Evolutionary conservation across 2,113 vertebrate genomes (phyloP), one percentile per base, ranked within the genome.

Genomic region (Percina caprodes): DNA sequence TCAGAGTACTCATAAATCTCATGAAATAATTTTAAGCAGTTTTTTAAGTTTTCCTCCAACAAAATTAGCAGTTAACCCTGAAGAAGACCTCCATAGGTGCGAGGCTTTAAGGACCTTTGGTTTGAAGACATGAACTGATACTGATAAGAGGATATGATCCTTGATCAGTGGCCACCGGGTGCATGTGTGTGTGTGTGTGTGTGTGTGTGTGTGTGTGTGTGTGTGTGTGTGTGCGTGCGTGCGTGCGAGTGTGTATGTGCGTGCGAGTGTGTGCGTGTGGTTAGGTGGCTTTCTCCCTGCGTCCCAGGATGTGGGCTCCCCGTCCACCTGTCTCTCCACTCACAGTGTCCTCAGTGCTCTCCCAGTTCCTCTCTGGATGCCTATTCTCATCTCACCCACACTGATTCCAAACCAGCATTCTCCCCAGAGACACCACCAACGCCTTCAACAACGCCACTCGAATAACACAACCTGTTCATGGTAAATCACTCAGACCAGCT

Each of bases 131-230:
- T 92, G 93, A 96, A 96, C 92, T 92, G 94, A 96, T 95, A 95
- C 95, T 88, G 72, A 90, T 93, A 92, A 94, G 92, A 94, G 94
- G 95, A 96, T 94, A 87, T 92, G 90, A 92, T 72, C 88, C 90
- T 72, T 83, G 83, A 77, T 89, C 84, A 69, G 72, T 85, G 88
- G 89, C 87, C 83, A 90, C 48, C n/a, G 66, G 58, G 56, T 66
- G 65, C 52, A 45, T 54, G 62, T 79, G 62, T 75, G 68, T 48
- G 74, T 49, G 67, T 63, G 79, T 74, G 77, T 65, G 55, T 80
- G 68, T 68, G 70, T 55, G 67, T 61, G 60, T 59, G 61, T 55
- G 54, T 54, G 60, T 80, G 62, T 73, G 61, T 49, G 54, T 81
- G 79, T 80, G 69, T 77, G 88, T 74, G 58, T 69, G 84, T 52